phyloP scores from a whole-genome alignment of 2,888 invertebrate genomes.

The Brachyopa scutellaris region DNA sequence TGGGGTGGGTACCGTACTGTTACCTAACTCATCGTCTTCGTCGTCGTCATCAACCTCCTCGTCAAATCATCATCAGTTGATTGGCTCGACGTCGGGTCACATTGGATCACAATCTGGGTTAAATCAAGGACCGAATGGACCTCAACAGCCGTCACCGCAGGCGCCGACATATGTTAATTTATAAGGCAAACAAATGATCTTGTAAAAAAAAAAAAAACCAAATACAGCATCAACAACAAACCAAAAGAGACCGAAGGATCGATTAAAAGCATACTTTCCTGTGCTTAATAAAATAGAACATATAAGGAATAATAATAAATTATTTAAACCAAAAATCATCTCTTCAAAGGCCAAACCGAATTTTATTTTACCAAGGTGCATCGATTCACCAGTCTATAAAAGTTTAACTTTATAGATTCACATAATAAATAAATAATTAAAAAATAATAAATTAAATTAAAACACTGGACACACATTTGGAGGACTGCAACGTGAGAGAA shows the following conservation, averaged over 20 bases:
- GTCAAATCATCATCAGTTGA: conserved; percentile 79
- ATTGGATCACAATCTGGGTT: conserved; percentile 64
- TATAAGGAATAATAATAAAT: conserved; percentile 13
- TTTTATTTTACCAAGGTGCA: conserved; percentile 2
- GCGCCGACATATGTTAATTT: conserved; percentile 97
- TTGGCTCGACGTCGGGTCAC: conserved; percentile 70
- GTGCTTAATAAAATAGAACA: conserved; percentile 12
- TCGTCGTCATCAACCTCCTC: conserved; percentile 80
- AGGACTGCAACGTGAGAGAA: conserved; percentile 21
- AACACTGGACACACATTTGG: conserved; percentile 2
- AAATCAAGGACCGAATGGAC: conserved; percentile 74
- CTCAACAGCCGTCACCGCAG: conserved; percentile 86
- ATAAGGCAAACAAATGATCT: conserved; percentile 74
- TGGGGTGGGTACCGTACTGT: conserved; percentile 78
- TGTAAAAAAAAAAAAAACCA: conserved; percentile 1
- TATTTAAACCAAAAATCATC: conserved; percentile 2
- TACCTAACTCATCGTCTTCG: conserved; percentile 79
- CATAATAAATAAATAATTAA: neutral
- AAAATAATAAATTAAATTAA: no score
- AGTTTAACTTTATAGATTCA: conserved; percentile 11
- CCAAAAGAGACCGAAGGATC: neutral
- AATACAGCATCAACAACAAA: conserved; percentile 1
- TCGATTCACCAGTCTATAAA: neutral
- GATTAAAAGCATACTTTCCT: neutral
- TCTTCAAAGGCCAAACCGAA: conserved; percentile 19